Base-by-base conservation (phyloP, 2,113 vertebrate genomes). In the Lathamus discolor region DNA sequence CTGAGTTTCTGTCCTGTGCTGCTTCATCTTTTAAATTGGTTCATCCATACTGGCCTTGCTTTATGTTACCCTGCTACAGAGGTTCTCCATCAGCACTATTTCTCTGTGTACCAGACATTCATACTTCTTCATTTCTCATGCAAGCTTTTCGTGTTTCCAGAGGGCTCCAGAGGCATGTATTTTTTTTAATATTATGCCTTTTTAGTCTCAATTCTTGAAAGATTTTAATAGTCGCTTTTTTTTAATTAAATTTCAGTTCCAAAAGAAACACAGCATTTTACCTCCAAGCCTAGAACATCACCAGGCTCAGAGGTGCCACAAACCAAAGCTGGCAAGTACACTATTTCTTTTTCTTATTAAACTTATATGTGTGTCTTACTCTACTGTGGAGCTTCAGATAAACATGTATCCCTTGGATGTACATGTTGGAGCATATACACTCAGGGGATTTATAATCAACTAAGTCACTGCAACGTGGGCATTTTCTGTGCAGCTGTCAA, bases 281-380 rank as follows among this genome's bases (percentile, higher is more conserved):
- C 96, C 88, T 90, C 90, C 91, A 96, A 57, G 55, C 88, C 97
- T 54, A 96, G 95, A 83, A 31, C 78, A 61, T 57, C 97, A 84
- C 95, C 93, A 77, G 97, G 88, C 29, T 88, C 95, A 3, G 92
- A 97, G 29, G 49, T 94, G 54, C 95, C 97, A 95, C 95, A 92
- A 35, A 94, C 88, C 7, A 97, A 91, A 95, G 84, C 95, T 95
- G 97, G 98, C 97, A 97, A 96, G 91, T 93, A 61, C 13, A 22
- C 75, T 82, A 5, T 46, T 74, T 85, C 74, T 83, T 59, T 89
- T 81, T 79, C 59, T 54, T 77, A 23, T 33, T n/a, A 9, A 46
- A 9, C 13, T 49, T 15, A 25, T 28, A 39, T 0, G 0, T 11
- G 3, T 31, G 3, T 76, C 20, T 77, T 55, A 64, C 63, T 43